Conservation (phyloP, 2,888 invertebrate species). For the Amorpha juglandis region DNA sequence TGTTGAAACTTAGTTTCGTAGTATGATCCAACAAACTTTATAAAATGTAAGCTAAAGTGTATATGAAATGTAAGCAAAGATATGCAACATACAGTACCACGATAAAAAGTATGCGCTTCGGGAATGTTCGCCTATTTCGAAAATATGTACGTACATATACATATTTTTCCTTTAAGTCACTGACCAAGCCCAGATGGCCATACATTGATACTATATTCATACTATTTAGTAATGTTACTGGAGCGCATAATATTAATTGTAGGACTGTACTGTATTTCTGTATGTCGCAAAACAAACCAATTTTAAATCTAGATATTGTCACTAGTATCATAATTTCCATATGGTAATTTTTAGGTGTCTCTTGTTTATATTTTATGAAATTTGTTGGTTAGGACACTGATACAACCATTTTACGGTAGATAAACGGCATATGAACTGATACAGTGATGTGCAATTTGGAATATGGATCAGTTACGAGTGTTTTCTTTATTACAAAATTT, state of each 20-base stretch:
- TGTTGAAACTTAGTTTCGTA: too few species aligned
- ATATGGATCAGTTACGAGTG: neutral
- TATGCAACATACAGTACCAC: neutral
- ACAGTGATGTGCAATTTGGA: neutral
- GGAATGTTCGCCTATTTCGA: too few species aligned
- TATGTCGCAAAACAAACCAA: too few species aligned
- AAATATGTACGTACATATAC: too few species aligned
- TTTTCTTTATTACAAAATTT: neutral
- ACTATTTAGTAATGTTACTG: too few species aligned
- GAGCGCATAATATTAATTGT: too few species aligned
- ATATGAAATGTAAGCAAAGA: neutral
- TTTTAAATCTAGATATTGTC: too few species aligned
- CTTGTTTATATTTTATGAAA: neutral
- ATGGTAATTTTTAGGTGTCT: neutral
- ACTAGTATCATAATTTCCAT: neutral
- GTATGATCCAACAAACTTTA: neutral
- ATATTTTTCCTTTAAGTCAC: too few species aligned
- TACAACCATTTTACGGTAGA: constrained; percentile 2
- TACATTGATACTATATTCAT: too few species aligned
- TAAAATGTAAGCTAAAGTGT: neutral
- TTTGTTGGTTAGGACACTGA: neutral
- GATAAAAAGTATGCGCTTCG: too few species aligned
- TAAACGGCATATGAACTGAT: neutral
- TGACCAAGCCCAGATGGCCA: too few species aligned
- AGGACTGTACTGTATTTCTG: too few species aligned